Percentiles rank a stretch among this genome's conserved stretches.
phyloP scores from a whole-genome alignment of 1,140 invertebrate species.

The Diuraphis noxia region DNA sequence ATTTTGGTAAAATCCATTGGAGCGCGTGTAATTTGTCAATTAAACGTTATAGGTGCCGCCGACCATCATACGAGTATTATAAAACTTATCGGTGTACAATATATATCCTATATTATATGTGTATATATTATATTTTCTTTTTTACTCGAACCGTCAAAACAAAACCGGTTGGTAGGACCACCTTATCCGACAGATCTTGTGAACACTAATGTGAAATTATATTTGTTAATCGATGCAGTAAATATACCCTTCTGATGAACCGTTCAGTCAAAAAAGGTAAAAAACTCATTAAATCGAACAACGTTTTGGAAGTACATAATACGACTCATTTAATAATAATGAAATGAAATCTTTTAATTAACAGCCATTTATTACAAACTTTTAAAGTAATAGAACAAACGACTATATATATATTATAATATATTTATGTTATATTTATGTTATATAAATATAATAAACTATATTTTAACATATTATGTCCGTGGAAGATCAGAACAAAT shows the following conservation, averaged over 20 bases:
- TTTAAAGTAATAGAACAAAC: background rate
- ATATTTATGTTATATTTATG: too few species aligned
- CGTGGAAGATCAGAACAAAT: background rate
- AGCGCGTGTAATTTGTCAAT: constrained; percentile 42
- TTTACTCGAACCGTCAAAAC: constrained; percentile 16
- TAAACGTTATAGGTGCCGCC: constrained; percentile 44
- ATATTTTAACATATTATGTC: too few species aligned
- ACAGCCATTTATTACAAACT: background rate
- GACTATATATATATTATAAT: background rate
- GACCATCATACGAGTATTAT: background rate
- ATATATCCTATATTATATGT: constrained; percentile 7
- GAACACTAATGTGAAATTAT: constrained; percentile 37
- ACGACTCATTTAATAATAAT: background rate
- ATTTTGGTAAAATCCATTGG: constrained; percentile 32
- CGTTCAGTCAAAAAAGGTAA: constrained; percentile 21
- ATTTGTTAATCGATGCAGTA: constrained; percentile 42
- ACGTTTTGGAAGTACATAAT: background rate
- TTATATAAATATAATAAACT: too few species aligned
- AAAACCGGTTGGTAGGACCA: constrained; percentile 46
- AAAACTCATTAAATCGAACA: constrained; percentile 27
- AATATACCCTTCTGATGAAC: constrained; percentile 24
- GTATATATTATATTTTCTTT: background rate
- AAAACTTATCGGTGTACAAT: constrained; percentile 29
- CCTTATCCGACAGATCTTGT: constrained; percentile 31
- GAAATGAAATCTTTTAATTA: background rate